Conservation (phyloP, 2,888 invertebrate genomes). For the Metopia argyrocephala region DNA sequence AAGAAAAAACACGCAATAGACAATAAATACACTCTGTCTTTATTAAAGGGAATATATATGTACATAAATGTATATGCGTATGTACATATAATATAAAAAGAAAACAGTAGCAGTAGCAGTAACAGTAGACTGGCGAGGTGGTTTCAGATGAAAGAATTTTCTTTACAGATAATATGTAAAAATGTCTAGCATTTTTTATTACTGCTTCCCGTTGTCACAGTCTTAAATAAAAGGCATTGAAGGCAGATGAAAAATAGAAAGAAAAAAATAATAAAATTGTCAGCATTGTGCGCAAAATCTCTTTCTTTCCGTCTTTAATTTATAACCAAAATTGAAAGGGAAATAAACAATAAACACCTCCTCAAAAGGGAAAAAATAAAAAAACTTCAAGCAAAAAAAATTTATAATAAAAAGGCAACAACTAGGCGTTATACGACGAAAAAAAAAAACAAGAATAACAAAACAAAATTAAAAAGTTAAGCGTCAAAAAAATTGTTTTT, state of each 20-base stretch:
- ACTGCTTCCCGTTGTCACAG: not conserved
- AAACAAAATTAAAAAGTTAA: conserved; percentile 22
- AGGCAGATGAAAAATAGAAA: not conserved
- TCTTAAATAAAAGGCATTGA: not conserved
- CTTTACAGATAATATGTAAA: not conserved
- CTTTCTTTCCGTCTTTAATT: not conserved
- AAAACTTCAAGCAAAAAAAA: not conserved
- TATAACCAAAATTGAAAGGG: conserved; percentile 41
- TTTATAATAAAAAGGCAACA: not conserved
- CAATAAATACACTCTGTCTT: not conserved
- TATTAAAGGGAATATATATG: not conserved
- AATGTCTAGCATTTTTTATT: not conserved
- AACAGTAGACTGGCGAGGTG: not conserved
- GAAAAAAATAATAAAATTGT: not conserved
- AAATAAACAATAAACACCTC: conserved; percentile 61
- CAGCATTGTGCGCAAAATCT: conserved; percentile 40
- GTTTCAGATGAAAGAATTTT: not conserved
- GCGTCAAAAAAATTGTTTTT: not conserved
- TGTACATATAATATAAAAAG: too few species aligned
- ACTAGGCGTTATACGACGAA: conserved; percentile 13
- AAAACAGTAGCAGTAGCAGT: too few species aligned
- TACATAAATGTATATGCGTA: too few species aligned
- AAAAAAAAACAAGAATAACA: not conserved
- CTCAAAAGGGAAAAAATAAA: not conserved
- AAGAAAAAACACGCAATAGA: not conserved